Evolutionary conservation across 2,797 vertebrate species (phyloP), one percentile per base, ranked within the genome.

Genomic region (Malacoraja senta): DNA sequence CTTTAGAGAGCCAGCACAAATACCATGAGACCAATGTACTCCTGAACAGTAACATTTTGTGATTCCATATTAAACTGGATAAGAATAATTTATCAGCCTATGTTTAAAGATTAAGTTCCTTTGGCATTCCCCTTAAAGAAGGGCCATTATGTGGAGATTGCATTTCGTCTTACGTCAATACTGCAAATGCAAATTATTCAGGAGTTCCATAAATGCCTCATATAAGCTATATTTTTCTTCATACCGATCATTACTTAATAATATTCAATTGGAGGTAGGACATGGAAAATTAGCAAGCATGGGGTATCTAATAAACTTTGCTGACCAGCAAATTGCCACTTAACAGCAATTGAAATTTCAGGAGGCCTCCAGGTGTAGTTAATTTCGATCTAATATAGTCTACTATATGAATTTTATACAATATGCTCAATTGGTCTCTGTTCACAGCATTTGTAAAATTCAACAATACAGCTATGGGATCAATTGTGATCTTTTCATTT

Each of bases 261-360:
- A 13, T 61, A 63, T 63, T 86, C 83, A 88, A 88, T 21, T 88
- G 15, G 84, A 88, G 61, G 1, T n/a, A 68, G 63, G 35, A 63
- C 61, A 65, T 2, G 32, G n/a, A 88, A 68, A 88, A 88, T 88
- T 68, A 88, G 68, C 35, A 65, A 88, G 84, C 61, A 35, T 68
- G 63, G 32, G n/a, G 32, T 88, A 88, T 88, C 65, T 63, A 88
- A 88, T 88, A 88, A 68, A 68, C 84, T 35, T 88, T 88, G 61
- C 61, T 68, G 84, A 88, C 61, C n/a, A 15, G 61, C 17, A 88
- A 88, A 88, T 68, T 88, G 84, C n/a, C 84, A 88, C 84, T 88
- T 88, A 88, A 19, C 61, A 68, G n/a, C 84, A 88, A 88, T 88
- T 65, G n/a, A 88, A 65, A 88, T 88, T 88, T 68, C 84, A 88